These are phyloP conservation scores for Excalfactoria chinensis DNA, from an alignment of 2,113 vertebrate species.

Conservation along the genomic window DNA sequence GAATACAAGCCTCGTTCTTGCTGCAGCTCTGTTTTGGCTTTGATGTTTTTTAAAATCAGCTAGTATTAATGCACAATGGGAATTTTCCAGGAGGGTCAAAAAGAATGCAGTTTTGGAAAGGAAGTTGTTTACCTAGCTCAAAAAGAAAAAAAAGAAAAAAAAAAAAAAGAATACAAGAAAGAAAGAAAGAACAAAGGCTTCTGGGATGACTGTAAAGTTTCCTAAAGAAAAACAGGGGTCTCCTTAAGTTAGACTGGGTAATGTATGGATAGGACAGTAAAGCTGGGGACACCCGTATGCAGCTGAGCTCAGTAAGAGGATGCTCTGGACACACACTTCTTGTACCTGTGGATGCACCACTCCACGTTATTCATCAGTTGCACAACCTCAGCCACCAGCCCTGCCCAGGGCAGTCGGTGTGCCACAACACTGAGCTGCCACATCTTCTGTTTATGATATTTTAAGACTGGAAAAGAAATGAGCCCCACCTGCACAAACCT, in stretches of 20 bases:
- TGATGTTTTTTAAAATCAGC: background rate
- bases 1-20: background rate
- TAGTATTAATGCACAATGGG: background rate
- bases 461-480: background rate
- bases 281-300: background rate
- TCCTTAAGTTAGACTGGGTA: background rate
- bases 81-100: background rate
- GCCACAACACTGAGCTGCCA: background rate
- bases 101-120: background rate
- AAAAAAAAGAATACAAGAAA: background rate
- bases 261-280: background rate
- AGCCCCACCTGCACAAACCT: background rate
- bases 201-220: background rate
- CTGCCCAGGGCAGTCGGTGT: background rate
- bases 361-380: background rate
- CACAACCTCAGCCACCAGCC: background rate
- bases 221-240: background rate
- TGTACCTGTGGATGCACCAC: accelerated
- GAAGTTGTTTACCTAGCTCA: background rate
- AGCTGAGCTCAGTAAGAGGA: background rate
- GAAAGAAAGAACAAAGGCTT: background rate
- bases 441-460: background rate
- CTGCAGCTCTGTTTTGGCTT: background rate
- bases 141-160: background rate
- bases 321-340: accelerated